Conservation (phyloP, 2,113 vertebrate species). For the Thalassarche chlororhynchos region DNA sequence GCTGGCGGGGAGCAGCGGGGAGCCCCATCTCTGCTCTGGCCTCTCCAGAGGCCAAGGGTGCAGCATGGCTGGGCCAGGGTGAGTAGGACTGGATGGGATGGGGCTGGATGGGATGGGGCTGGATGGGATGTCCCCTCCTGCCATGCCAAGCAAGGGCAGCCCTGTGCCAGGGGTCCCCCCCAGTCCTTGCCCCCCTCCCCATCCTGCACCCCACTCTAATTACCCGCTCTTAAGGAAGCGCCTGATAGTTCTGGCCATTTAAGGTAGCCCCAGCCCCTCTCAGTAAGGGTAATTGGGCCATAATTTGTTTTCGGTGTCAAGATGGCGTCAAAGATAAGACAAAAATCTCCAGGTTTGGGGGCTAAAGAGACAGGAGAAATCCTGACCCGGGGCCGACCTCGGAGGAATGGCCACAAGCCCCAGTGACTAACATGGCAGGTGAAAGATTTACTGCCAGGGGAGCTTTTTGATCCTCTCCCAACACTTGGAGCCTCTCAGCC, state of each 20-base stretch:
- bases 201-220: neutral
- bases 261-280: slow-evolving; percentile 47
- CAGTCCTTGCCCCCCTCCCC: neutral
- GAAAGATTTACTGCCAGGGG: slow-evolving; percentile 69
- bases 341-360: slow-evolving; percentile 68
- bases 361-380: slow-evolving; percentile 71
- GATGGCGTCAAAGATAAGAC: slow-evolving; percentile 76
- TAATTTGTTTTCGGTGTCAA: slow-evolving; percentile 77
- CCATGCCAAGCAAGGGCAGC: neutral
- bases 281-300: slow-evolving; percentile 54
- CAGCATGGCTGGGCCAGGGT: neutral
- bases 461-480: slow-evolving; percentile 69
- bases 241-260: slow-evolving; percentile 21
- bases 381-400: slow-evolving; percentile 71
- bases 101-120: neutral
- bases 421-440: slow-evolving; percentile 62
- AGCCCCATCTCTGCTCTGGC: neutral
- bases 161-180: neutral
- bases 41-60: neutral
- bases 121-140: neutral
- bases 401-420: slow-evolving; percentile 62
- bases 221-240: slow-evolving; percentile 25
- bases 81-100: neutral
- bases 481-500: neutral
- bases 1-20: fast-evolving